phyloP scores from a whole-genome alignment of 2,113 vertebrate genomes.

The Mugil cephalus region DNA sequence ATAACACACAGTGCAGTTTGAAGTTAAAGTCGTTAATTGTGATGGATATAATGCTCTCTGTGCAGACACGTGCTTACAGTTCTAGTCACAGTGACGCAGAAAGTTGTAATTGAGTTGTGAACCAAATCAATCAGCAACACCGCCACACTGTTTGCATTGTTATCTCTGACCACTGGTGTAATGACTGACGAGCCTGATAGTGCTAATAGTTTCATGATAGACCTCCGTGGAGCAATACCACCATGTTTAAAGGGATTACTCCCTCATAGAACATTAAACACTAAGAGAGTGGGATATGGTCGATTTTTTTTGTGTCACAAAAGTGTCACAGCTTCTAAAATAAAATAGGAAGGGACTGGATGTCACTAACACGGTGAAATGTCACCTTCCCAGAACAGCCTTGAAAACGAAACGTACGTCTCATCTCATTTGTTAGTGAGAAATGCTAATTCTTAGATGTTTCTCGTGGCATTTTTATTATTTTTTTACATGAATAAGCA shows the following conservation, averaged over 20 bases:
- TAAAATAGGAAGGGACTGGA: conserved; percentile 34
- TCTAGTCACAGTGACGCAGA: not conserved
- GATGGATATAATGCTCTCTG: not conserved
- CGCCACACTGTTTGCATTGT: conserved; percentile 14
- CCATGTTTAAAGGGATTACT: conserved; percentile 58
- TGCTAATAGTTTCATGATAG: conserved; percentile 35
- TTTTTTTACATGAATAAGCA: conserved; percentile 9
- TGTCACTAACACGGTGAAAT: conserved; percentile 23
- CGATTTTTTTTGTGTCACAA: conserved; percentile 22
- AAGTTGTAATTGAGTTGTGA: conserved; percentile 20
- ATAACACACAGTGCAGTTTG: not conserved
- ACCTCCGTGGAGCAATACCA: conserved; percentile 8
- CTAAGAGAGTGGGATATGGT: conserved; percentile 35
- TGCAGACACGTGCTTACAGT: not conserved
- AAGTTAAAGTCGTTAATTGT: not conserved
- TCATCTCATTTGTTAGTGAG: not conserved
- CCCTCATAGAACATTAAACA: conserved; percentile 54
- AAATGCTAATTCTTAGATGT: not conserved
- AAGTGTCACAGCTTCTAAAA: conserved; percentile 38
- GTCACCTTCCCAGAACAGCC: conserved; percentile 6
- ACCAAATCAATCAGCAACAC: conserved; percentile 18
- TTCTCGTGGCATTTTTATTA: not conserved
- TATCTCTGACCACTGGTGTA: conserved; percentile 31
- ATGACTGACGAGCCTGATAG: conserved; percentile 1
- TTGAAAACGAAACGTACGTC: not conserved